Evolutionary conservation across 2,113 vertebrate species (phyloP).

Genomic region (Carassius auratus): DNA sequence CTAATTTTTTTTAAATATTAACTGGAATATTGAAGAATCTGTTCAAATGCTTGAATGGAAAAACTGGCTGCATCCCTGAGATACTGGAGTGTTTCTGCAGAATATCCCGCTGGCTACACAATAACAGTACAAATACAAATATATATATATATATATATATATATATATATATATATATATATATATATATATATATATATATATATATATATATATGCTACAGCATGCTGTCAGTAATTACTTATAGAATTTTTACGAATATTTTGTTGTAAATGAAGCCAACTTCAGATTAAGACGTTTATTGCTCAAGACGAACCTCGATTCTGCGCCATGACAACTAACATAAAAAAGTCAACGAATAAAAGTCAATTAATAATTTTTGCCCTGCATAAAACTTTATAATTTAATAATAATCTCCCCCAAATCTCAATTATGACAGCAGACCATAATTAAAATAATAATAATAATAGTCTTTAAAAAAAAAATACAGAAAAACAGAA

Average conservation of each 20-base stretch:
- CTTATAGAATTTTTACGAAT: too few species aligned
- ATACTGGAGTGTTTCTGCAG: background rate
- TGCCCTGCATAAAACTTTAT: background rate
- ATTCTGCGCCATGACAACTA: background rate
- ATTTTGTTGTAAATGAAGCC: background rate
- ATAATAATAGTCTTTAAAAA: too few species aligned
- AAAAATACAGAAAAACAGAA: background rate
- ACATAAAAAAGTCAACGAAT: background rate
- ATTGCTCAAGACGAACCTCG: too few species aligned
- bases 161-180: too few species aligned
- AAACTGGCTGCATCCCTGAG: background rate
- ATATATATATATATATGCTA: too few species aligned
- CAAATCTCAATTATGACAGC: background rate
- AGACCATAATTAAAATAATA: background rate
- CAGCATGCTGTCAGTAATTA: background rate
- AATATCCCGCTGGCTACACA: background rate
- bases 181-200: too few species aligned
- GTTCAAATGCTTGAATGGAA: background rate
- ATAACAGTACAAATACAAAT: too few species aligned
- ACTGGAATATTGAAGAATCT: too few species aligned
- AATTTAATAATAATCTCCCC: background rate
- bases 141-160: too few species aligned
- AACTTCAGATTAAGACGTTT: too few species aligned
- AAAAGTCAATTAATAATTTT: background rate
- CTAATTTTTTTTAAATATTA: background rate